Conservation (phyloP, 2,797 vertebrate species). For the Danio tinwini region DNA sequence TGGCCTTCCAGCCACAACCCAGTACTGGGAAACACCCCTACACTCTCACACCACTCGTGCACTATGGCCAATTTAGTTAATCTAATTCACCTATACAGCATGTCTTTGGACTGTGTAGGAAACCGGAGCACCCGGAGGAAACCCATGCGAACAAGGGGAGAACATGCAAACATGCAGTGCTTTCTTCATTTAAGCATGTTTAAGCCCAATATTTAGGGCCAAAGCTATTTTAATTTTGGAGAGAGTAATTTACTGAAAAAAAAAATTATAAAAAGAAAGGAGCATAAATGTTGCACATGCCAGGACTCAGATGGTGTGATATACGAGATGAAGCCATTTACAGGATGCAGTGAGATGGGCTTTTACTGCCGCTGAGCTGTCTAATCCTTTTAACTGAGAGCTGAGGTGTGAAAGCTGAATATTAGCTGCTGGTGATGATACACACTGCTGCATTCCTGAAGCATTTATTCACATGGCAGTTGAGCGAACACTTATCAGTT, state of each 20-base stretch:
- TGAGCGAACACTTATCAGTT: conserved; percentile 20
- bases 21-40: no score
- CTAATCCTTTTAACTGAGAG: conserved; percentile 41
- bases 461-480: conserved; percentile 25
- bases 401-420: conserved; percentile 22
- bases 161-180: not conserved
- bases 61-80: no score
- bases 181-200: not conserved
- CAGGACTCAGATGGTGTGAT: conserved; percentile 39
- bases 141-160: no score
- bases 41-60: no score
- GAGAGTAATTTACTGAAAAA: not conserved
- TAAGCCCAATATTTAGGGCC: not conserved
- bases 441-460: conserved; percentile 11
- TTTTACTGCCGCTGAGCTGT: conserved; percentile 18
- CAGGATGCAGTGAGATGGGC: conserved; percentile 30
- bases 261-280: not conserved
- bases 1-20: no score
- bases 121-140: no score
- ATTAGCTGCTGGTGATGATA: conserved; percentile 34
- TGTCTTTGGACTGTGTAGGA: no score
- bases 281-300: not conserved
- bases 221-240: conserved; percentile 2
- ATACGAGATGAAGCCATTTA: conserved; percentile 33
- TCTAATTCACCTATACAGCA: no score